phyloP scores from a whole-genome alignment of 2,888 invertebrate species.

The Aspidiotus rigidus region DNA sequence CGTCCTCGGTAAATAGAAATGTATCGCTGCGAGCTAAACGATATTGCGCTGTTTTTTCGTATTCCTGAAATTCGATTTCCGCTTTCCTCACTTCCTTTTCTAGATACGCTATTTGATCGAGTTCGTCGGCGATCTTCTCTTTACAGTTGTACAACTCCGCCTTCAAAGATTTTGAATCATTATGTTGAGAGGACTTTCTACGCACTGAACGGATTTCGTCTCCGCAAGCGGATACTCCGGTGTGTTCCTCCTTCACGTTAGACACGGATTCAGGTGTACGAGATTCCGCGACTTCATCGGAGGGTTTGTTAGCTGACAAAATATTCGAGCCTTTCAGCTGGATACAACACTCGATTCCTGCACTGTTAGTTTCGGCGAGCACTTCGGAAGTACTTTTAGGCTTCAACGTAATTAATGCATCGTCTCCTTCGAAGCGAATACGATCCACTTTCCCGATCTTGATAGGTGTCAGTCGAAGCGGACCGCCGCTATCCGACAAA shows the following conservation, averaged over 20 bases:
- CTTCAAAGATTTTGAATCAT: background rate
- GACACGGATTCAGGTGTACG: background rate
- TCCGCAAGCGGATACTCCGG: background rate
- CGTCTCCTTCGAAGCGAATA: constrained; percentile 8
- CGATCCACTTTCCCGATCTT: background rate
- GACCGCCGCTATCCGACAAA: background rate
- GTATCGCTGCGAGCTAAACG: background rate
- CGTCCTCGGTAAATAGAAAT: background rate
- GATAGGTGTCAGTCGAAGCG: background rate
- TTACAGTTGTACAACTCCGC: constrained; percentile 7
- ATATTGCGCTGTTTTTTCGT: background rate
- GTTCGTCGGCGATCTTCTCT: constrained; percentile 15
- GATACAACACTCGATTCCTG: background rate
- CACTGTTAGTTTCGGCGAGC: background rate
- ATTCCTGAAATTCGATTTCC: background rate
- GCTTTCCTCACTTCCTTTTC: constrained; percentile 17
- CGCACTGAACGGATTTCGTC: background rate
- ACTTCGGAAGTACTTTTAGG: background rate
- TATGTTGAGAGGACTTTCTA: background rate
- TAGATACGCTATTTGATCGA: constrained; percentile 1
- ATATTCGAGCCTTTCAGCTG: background rate
- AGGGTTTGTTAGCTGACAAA: background rate
- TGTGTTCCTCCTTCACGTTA: background rate
- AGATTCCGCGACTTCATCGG: background rate
- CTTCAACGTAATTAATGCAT: constrained; percentile 1